Conservation (phyloP, 2,113 vertebrate species). For the Larimichthys polyactis region DNA sequence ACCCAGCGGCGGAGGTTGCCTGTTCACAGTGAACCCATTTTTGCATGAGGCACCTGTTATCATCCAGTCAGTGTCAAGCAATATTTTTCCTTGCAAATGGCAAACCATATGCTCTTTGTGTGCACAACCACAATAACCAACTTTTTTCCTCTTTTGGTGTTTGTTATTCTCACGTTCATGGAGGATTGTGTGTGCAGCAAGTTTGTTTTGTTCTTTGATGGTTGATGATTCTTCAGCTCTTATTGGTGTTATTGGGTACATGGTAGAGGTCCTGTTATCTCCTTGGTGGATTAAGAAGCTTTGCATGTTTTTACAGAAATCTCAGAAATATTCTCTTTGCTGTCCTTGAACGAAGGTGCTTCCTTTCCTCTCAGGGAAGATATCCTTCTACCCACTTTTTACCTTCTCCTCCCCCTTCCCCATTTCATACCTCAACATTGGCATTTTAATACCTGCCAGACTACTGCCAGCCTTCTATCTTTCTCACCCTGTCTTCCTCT, state of each 20-base stretch:
- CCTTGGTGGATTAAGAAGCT: conserved; percentile 59
- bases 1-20: conserved; percentile 18
- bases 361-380: conserved; percentile 31
- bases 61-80: neutral
- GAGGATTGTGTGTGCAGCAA: conserved; percentile 3
- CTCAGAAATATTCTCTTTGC: conserved; percentile 21
- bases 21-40: conserved; percentile 14
- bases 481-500: conserved; percentile 13
- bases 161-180: neutral
- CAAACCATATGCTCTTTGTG: neutral
- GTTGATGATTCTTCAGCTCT: conserved; percentile 11
- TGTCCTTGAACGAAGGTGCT: conserved; percentile 38
- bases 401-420: neutral
- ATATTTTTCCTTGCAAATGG: neutral
- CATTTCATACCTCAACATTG: conserved; percentile 22
- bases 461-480: conserved; percentile 12
- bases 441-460: conserved; percentile 39
- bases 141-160: neutral
- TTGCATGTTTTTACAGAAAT: conserved; percentile 2
- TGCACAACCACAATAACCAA: neutral
- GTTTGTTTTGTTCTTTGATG: conserved; percentile 13
- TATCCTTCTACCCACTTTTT: conserved; percentile 42
- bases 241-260: conserved; percentile 37
- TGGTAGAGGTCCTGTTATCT: conserved; percentile 29
- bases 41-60: conserved; percentile 19